These are phyloP conservation scores for Parapsyche elsis DNA, from an alignment of 1,140 invertebrate species.

Conservation along the genomic window DNA sequence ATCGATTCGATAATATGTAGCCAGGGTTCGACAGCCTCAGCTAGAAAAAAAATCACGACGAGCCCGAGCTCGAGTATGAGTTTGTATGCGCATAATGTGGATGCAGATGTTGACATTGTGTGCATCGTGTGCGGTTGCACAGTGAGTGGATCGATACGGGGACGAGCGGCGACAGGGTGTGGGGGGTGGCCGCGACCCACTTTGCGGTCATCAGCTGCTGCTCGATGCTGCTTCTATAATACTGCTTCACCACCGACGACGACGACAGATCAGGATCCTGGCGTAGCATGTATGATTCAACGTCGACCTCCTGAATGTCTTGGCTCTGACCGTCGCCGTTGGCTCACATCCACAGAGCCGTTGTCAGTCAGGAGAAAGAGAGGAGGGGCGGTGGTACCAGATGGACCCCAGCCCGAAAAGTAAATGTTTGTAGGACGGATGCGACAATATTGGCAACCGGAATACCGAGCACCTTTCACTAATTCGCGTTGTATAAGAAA, in stretches of 20 bases:
- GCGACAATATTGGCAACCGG: neutral
- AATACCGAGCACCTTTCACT: neutral
- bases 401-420: conserved; percentile 14
- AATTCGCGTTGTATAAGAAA: neutral
- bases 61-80: too few relatives aligned
- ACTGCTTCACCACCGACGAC: neutral
- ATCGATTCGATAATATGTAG: too few relatives aligned
- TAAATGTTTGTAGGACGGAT: conserved; percentile 25
- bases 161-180: neutral
- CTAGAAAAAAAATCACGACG: too few relatives aligned
- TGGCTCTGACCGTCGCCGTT: conserved; percentile 27
- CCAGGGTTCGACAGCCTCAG: too few relatives aligned
- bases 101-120: neutral
- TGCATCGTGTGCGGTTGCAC: neutral
- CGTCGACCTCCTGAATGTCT: conserved; percentile 25
- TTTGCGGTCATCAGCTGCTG: conserved; percentile 34
- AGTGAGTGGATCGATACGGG: neutral
- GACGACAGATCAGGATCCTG: neutral
- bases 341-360: conserved; percentile 24
- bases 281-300: neutral
- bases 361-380: too few relatives aligned
- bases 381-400: neutral
- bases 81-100: neutral
- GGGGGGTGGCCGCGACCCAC: conserved; percentile 40
- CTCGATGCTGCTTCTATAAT: neutral